Base-by-base conservation (phyloP, 2,113 vertebrate genomes). In the Atlantisia rogersi region DNA sequence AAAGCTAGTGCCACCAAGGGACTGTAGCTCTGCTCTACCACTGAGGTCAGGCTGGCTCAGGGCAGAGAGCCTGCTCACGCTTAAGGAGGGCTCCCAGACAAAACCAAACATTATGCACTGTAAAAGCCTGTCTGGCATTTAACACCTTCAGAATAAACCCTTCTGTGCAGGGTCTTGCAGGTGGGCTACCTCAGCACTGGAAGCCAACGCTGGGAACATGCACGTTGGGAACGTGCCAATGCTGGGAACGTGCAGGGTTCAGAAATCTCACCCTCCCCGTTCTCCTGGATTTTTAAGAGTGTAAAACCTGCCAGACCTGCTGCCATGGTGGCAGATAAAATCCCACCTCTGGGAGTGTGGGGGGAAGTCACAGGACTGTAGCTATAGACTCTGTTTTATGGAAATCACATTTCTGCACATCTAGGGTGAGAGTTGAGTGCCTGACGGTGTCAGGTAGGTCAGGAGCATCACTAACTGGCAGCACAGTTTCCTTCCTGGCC, bases 241-340 rank as follows among this genome's bases (percentile, higher is more conserved):
- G 26, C 7, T 52, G 89, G 77, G 25, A 93, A 88, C 1, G 8
- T 21, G 21, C 29, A 31, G 4, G 21, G 28, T 44, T 88, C 75
- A 88, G 63, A 86, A 73, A 88, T 22, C 21, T 65, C 10, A 20
- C 46, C 42, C 25, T 64, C 93, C 78, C 58, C 1, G 4, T 62
- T 67, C 55, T 86, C 50, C n/a, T 11, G 6, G 25, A 58, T 69
- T 80, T 94, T 92, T 76, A 77, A 74, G 71, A 69, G 86, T 3
- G 29, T 40, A 55, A 86, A 96, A 88, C 76, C 55, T 62, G 82
- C 62, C 25, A 90, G 63, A 95, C 82, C 55, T 2, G 14, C n/a
- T 90, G 29, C 18, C 18, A 21, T 0, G 10, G 20, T 15, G 10
- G 32, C 44, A 94, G 37, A 80, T 39, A 62, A 65, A 77, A 94